phyloP scores from a whole-genome alignment of 2,888 invertebrate genomes.

The Thecocarcelia acutangulata region DNA sequence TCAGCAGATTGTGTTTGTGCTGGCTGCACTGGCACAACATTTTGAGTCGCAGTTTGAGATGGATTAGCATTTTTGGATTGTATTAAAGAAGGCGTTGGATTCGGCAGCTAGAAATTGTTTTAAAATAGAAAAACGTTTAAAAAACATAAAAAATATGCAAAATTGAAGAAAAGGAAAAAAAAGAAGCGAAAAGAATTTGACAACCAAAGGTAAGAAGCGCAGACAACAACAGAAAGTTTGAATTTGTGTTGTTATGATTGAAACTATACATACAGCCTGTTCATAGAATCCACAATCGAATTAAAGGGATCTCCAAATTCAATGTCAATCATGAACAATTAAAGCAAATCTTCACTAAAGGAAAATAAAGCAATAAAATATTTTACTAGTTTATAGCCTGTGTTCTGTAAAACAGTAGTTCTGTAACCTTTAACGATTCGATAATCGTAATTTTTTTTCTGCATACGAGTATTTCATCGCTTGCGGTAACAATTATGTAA shows the following conservation, averaged over 20 bases:
- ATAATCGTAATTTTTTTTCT: too few relatives aligned
- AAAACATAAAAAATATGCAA: not conserved
- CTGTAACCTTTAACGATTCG: too few relatives aligned
- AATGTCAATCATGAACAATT: too few relatives aligned
- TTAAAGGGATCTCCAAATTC: too few relatives aligned
- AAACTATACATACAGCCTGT: too few relatives aligned
- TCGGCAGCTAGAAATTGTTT: constrained; percentile 17
- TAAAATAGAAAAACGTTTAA: not conserved
- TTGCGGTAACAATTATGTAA: too few relatives aligned
- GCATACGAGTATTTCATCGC: too few relatives aligned
- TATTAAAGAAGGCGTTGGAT: constrained; percentile 59
- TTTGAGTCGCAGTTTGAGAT: constrained; percentile 52
- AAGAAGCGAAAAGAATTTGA: not conserved
- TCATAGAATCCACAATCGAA: too few relatives aligned
- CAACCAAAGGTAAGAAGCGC: constrained; percentile 26
- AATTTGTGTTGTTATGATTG: not conserved
- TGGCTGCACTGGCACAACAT: constrained; percentile 71
- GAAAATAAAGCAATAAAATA: too few relatives aligned
- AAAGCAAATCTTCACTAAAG: too few relatives aligned
- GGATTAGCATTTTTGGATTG: constrained; percentile 39
- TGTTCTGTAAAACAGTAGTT: too few relatives aligned
- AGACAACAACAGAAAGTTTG: constrained; percentile 30
- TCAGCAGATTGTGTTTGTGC: constrained; percentile 64
- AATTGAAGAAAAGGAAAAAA: not conserved
- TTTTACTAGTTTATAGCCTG: too few relatives aligned